A percentile compares a stretch with the other conserved stretches of the same genome.
Conservation (phyloP, 2,113 vertebrate species). For the Chionomys nivalis region DNA sequence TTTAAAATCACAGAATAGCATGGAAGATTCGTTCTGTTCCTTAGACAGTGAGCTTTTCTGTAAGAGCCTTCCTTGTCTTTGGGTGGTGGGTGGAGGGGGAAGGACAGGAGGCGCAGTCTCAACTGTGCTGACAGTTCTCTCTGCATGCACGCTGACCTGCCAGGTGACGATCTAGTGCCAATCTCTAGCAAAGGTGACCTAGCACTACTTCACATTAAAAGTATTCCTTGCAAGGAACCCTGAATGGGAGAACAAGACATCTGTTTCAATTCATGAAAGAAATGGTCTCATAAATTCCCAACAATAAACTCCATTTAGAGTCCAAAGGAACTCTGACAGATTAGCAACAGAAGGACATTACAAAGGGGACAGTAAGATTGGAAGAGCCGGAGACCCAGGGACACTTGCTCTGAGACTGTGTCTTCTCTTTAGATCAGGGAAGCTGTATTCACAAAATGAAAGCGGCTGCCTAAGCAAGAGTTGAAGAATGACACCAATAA, state of each 20-base stretch:
- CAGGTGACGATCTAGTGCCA: neutral
- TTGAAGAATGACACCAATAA: neutral
- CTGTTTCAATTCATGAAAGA: constrained; percentile 48
- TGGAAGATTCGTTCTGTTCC: constrained; percentile 7
- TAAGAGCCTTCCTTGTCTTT: constrained; percentile 39
- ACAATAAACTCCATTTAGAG: constrained; percentile 68
- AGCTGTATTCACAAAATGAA: neutral
- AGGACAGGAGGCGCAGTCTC: neutral
- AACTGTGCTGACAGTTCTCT: neutral
- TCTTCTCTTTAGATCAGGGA: neutral
- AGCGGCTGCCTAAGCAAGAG: neutral
- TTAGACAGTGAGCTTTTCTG: constrained; percentile 48
- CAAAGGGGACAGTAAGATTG: neutral
- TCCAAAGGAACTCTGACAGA: constrained; percentile 68
- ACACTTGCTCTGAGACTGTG: neutral
- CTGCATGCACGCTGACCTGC: neutral
- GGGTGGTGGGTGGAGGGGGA: neutral
- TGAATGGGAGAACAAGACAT: constrained; percentile 67
- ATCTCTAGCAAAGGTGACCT: neutral
- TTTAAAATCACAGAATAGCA: constrained; percentile 26
- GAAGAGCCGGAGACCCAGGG: neutral
- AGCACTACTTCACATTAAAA: constrained; percentile 13
- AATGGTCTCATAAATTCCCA: constrained; percentile 35
- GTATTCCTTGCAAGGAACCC: constrained; percentile 18
- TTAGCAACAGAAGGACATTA: constrained; percentile 62